These are phyloP conservation scores for Scaptodrosophila lebanonensis DNA, from an alignment of 1,140 invertebrate genomes.

Conservation along the genomic window DNA sequence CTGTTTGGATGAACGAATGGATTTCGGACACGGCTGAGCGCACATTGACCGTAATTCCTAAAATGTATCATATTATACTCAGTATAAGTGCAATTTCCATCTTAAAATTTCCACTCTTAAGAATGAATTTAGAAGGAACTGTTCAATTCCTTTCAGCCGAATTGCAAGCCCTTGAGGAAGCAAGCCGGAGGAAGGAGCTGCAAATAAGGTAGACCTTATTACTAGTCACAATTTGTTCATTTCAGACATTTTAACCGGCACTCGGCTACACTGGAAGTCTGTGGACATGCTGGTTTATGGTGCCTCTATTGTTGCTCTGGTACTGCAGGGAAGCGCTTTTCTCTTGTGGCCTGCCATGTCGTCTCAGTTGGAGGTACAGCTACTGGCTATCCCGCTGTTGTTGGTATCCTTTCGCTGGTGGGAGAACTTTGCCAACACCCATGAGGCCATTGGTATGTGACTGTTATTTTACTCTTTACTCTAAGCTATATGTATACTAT, in stretches of 20 bases:
- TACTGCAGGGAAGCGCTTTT: conserved; percentile 81
- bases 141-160: too few relatives aligned
- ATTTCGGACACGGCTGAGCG: too few relatives aligned
- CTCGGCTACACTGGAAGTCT: conserved; percentile 54
- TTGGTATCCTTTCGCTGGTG: conserved; percentile 90
- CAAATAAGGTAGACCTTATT: too few relatives aligned
- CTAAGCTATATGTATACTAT: neutral
- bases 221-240: too few relatives aligned
- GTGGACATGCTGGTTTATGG: conserved; percentile 33
- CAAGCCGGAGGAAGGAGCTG: neutral
- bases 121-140: too few relatives aligned
- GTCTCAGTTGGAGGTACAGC: conserved; percentile 78
- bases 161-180: too few relatives aligned
- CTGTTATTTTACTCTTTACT: neutral
- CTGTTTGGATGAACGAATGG: too few relatives aligned
- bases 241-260: conserved; percentile 55
- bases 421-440: conserved; percentile 85
- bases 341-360: conserved; percentile 82
- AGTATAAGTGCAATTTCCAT: too few relatives aligned
- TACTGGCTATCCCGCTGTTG: conserved; percentile 82
- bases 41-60: too few relatives aligned
- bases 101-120: too few relatives aligned
- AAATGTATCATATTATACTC: too few relatives aligned
- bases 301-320: conserved; percentile 78
- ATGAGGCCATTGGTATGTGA: conserved; percentile 75